Evolutionary conservation across 2,113 vertebrate genomes (phyloP).

Genomic region (Felis catus): F.catus_Fca126_mat1.0 CM031424.1:73602501-73603000

Average conservation of each 20-base stretch:
- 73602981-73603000: not conserved
- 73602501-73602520: no score
- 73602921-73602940: not conserved
- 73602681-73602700: accelerated
- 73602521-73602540: no score
- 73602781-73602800: not conserved
- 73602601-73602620: no score
- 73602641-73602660: no score
- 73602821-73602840: conserved; percentile 24
- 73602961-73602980: not conserved
- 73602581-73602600: no score
- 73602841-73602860: not conserved
- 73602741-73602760: not conserved
- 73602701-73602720: not conserved
- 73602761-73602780: not conserved
- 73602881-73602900: not conserved
- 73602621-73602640: no score
- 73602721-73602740: not conserved
- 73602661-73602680: not conserved
- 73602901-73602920: not conserved
- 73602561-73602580: no score
- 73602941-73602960: conserved; percentile 39
- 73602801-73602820: not conserved
- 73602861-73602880: not conserved
- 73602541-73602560: no score